Conservation (phyloP, 1,140 invertebrate species). For the Pseudomyrmex pallidus region DNA sequence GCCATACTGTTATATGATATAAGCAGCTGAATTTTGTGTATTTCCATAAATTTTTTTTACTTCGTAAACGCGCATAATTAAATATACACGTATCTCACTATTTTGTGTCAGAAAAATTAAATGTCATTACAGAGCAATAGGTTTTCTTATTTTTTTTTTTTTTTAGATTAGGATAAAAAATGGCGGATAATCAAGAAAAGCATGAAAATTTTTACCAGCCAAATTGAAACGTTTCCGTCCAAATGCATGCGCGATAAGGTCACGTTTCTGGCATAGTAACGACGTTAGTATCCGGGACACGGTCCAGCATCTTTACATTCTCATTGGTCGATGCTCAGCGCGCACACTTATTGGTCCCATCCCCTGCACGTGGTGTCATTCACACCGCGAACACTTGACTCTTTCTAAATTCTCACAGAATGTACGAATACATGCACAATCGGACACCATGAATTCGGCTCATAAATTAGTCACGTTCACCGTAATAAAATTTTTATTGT, state of each 20-base stretch:
- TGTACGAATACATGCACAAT: conserved; percentile 51
- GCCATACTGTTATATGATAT: background rate
- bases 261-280: conserved; percentile 48
- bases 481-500: background rate
- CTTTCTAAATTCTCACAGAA: background rate
- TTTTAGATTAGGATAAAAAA: background rate
- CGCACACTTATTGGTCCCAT: conserved; percentile 66
- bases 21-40: background rate
- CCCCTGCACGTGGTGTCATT: conserved; percentile 67
- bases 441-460: conserved; percentile 10
- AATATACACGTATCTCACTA: background rate
- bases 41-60: background rate
- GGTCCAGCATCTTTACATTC: conserved; percentile 70
- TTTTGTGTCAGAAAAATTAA: background rate
- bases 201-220: conserved; percentile 61
- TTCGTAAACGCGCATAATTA: conserved; percentile 9
- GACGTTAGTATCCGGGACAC: conserved; percentile 56
- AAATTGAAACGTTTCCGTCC: conserved; percentile 34
- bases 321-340: conserved; percentile 64
- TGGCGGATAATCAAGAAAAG: background rate
- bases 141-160: too few relatives aligned
- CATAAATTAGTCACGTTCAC: conserved; percentile 25
- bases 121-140: too few relatives aligned
- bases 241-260: conserved; percentile 60
- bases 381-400: conserved; percentile 27